Conservation (phyloP, 2,113 vertebrate species). For the Pterocles gutturalis region DNA sequence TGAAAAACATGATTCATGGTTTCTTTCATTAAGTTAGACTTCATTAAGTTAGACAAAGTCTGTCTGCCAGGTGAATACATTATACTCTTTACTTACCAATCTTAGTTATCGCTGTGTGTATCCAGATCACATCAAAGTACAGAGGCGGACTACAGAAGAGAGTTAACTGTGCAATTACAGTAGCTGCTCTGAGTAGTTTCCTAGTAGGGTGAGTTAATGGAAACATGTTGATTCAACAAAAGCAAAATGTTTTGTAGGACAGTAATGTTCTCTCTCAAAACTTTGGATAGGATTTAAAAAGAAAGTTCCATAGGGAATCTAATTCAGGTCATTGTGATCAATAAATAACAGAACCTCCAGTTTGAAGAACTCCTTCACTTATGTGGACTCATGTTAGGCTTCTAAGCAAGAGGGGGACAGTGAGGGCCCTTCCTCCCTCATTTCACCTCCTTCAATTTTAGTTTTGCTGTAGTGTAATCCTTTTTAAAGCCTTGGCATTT, state of each 20-base stretch:
- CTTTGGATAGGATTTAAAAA: not conserved
- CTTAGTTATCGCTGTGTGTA: not conserved
- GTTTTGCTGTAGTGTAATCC: not conserved
- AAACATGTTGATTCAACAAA: not conserved
- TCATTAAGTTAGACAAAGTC: not conserved
- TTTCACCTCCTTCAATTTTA: not conserved
- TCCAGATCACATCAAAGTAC: not conserved
- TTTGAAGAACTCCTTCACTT: not conserved
- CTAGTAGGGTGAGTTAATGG: not conserved
- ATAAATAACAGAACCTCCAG: not conserved
- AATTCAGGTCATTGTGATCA: not conserved
- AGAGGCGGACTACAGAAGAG: not conserved
- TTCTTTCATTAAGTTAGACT: not conserved
- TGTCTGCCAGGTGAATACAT: not conserved
- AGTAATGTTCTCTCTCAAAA: not conserved
- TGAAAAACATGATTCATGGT: not conserved
- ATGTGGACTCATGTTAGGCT: not conserved
- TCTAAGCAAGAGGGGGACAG: not conserved
- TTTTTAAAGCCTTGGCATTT: not conserved
- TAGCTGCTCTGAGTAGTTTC: not conserved
- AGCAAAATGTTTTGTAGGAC: not conserved
- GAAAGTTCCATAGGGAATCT: not conserved
- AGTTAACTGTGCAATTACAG: not conserved
- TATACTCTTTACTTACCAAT: not conserved
- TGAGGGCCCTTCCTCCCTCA: not conserved